These are phyloP conservation scores for Sphecodes monilicornis DNA, from an alignment of 2,888 invertebrate genomes.

Conservation along the genomic window DNA sequence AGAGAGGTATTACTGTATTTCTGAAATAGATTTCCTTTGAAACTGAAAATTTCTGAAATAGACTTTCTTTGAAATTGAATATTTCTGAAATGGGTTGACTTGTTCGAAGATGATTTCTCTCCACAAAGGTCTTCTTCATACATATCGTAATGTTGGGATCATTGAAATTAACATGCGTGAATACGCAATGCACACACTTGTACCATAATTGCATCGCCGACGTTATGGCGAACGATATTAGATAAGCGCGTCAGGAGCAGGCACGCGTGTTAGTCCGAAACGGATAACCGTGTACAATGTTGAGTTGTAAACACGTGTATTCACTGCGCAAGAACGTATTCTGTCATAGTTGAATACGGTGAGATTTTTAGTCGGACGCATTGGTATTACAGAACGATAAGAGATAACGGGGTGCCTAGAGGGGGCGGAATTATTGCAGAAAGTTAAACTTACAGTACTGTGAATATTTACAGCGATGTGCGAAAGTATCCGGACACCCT, in stretches of 20 bases:
- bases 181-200: constrained; percentile 30
- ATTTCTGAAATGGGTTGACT: neutral
- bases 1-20: no score
- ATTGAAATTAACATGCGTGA: constrained; percentile 1
- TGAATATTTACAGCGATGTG: no score
- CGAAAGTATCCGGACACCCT: no score
- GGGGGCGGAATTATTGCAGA: constrained; percentile 32
- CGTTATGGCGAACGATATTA: constrained; percentile 54
- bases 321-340: constrained; percentile 39
- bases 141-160: constrained; percentile 10
- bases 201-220: constrained; percentile 47
- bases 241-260: constrained; percentile 54
- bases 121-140: neutral
- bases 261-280: constrained; percentile 52
- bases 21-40: no score
- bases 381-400: constrained; percentile 20
- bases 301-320: constrained; percentile 56
- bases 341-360: constrained; percentile 47
- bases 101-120: neutral
- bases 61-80: no score
- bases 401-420: constrained; percentile 42
- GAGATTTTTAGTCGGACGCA: constrained; percentile 47
- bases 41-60: no score
- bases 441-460: no score
- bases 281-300: constrained; percentile 57